Conservation (phyloP, 2,888 invertebrate genomes). For the Plebejus anna region DNA sequence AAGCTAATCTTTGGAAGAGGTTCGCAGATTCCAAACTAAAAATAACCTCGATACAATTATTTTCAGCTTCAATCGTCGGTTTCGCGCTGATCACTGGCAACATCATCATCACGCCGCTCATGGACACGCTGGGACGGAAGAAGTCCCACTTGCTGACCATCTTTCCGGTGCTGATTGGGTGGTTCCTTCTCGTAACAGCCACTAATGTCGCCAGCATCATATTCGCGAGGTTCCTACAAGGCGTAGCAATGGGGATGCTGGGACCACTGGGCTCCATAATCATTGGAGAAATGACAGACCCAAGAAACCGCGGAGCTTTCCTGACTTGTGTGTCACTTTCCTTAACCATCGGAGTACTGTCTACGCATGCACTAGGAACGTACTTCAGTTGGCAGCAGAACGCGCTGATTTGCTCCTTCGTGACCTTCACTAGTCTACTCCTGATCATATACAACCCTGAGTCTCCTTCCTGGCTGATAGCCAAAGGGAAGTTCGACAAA, state of each 20-base stretch:
- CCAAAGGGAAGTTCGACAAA: slow-evolving; percentile 76
- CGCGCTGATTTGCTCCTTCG: slow-evolving; percentile 72
- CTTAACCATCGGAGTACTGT: slow-evolving; percentile 81
- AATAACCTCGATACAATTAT: slow-evolving; percentile 27
- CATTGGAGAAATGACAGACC: slow-evolving; percentile 81
- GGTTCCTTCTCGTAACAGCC: slow-evolving; percentile 77
- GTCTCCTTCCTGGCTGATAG: slow-evolving; percentile 83
- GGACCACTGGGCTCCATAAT: slow-evolving; percentile 78
- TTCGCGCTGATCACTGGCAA: slow-evolving; percentile 81
- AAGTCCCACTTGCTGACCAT: slow-evolving; percentile 75
- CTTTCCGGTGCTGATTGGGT: slow-evolving; percentile 77
- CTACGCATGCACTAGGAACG: slow-evolving; percentile 82
- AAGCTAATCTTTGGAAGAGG: not conserved
- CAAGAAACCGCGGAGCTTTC: slow-evolving; percentile 81
- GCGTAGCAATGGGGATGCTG: slow-evolving; percentile 77
- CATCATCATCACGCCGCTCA: slow-evolving; percentile 75
- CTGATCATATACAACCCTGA: slow-evolving; percentile 81
- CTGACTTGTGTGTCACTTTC: slow-evolving; percentile 81
- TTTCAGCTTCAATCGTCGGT: slow-evolving; percentile 81
- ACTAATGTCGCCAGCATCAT: slow-evolving; percentile 66
- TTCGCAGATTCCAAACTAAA: not conserved
- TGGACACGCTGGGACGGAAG: slow-evolving; percentile 80
- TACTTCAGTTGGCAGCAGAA: slow-evolving; percentile 80
- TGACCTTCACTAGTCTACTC: slow-evolving; percentile 73
- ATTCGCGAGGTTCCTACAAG: slow-evolving; percentile 74